Evolutionary conservation across 92 coral and sea anemone genomes (phyloP), one percentile per base, ranked within the genome.

Genomic region (Epizoanthus scotinus): DNA sequence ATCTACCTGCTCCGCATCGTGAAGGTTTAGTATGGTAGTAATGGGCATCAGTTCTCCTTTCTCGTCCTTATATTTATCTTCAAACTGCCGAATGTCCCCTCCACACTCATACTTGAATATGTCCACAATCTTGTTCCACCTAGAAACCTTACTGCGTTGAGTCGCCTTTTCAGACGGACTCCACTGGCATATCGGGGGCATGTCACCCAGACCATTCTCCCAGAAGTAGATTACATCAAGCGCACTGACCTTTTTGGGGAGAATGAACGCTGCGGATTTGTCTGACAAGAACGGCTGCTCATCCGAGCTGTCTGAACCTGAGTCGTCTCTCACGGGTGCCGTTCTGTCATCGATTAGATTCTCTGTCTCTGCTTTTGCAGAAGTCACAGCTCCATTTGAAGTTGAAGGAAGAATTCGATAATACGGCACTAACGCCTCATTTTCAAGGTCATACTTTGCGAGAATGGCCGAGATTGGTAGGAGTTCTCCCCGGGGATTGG

Each of bases 131-230:
- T 96, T 96, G 78, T 92, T 90, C 99, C 99, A 96, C 38, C 99
- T 92, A 49, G 98, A 96, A n/a, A 96, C 89, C 84, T 96, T 96
- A 70, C 98, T 96, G 10, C 96, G 85, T 70, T 96, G 97, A 15
- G 98, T 87, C 6, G 94, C 89, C 62, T 92, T 93, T 84, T 96
- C 98, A 17, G 94, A 81, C 12, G 99, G 84, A 7, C 98, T 85
- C 99, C 99, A 96, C 61, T 91, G 95, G 27, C 94, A 93, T 24
- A 96, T 92, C 22, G 99, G 99, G 0, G 99, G 99, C 92, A 96
- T 93, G 53, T 96, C 98, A 10, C 92, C 94, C 29, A 94, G 84
- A 29, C 99, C 99, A 74, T 93, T 88, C 79, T 96, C 99, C 99
- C 99, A 96, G 79, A 96, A 79, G 73, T 94, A 96, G 65, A 96